A percentile compares a stretch with the other conserved stretches of the same genome.
Evolutionary conservation across 2,797 vertebrate species (phyloP).

Genomic region (Lepilemur ruficaudatus): DNA sequence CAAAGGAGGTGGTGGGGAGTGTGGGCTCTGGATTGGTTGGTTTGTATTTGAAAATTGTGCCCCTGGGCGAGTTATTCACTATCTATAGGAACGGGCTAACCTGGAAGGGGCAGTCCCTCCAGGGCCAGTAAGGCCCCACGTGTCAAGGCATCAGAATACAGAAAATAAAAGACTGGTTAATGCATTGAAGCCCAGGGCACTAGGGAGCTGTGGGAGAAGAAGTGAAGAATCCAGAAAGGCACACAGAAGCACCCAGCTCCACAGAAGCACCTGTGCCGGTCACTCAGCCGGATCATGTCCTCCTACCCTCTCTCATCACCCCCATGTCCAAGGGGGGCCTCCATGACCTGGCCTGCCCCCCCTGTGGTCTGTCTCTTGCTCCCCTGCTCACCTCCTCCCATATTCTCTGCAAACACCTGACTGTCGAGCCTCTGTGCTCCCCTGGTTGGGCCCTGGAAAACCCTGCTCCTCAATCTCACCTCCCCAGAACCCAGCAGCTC

Average conservation of each 20-base stretch:
- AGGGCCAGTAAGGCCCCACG: neutral
- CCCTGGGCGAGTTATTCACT: neutral
- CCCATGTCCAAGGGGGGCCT: neutral
- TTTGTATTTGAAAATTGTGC: neutral
- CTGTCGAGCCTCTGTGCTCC: neutral
- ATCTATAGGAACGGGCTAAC: neutral
- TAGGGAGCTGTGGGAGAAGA: neutral
- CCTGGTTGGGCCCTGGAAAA: neutral
- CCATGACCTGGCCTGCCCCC: neutral
- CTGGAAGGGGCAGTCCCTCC: neutral
- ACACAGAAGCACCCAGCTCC: neutral
- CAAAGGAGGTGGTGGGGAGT: neutral
- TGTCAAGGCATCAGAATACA: neutral
- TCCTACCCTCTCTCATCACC: neutral
- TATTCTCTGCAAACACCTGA: neutral
- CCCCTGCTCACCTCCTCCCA: neutral
- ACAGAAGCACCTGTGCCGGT: neutral
- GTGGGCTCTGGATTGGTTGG: neutral
- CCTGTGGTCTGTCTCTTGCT: neutral
- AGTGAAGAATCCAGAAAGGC: neutral
- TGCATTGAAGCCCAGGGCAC: fast-evolving
- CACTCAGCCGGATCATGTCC: neutral
- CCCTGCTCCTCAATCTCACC: neutral
- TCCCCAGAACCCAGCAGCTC: neutral
- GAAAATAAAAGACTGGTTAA: neutral